phyloP scores from a whole-genome alignment of 1,140 invertebrate genomes.

The Centruroides sculpturatus region DNA sequence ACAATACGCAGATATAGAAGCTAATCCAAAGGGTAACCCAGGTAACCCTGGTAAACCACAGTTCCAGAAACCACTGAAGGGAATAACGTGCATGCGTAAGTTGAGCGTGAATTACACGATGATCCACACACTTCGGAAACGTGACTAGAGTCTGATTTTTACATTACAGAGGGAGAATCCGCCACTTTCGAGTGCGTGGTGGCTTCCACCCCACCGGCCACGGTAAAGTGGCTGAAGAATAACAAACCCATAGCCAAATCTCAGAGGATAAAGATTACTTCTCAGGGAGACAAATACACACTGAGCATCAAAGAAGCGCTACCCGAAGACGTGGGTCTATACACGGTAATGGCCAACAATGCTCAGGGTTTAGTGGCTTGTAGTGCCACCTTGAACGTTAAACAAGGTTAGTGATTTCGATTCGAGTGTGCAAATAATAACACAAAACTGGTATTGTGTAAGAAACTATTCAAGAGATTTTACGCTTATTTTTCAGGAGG shows the following conservation, averaged over 20 bases:
- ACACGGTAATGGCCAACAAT: conserved; percentile 79
- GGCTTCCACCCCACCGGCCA: conserved; percentile 33
- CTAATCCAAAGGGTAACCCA: no score
- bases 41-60: conserved; percentile 12
- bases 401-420: conserved; percentile 25
- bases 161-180: conserved; percentile 58
- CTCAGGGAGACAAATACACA: conserved; percentile 34
- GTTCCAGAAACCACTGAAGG: conserved; percentile 15
- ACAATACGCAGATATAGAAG: no score
- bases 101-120: not conserved
- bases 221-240: conserved; percentile 76
- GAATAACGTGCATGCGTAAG: conserved; percentile 9
- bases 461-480: not conserved
- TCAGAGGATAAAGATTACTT: conserved; percentile 48
- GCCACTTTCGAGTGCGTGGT: conserved; percentile 69
- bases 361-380: conserved; percentile 56
- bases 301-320: conserved; percentile 64
- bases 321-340: conserved; percentile 72
- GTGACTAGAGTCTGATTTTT: not conserved
- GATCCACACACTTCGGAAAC: no score
- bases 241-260: conserved; percentile 67
- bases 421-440: not conserved
- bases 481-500: not conserved
- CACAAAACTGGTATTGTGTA: not conserved
- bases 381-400: conserved; percentile 67